A percentile compares a stretch with the other conserved stretches of the same genome.
phyloP scores from a whole-genome alignment of 2,797 vertebrate genomes.

The Synaphobranchus kaupii region DNA sequence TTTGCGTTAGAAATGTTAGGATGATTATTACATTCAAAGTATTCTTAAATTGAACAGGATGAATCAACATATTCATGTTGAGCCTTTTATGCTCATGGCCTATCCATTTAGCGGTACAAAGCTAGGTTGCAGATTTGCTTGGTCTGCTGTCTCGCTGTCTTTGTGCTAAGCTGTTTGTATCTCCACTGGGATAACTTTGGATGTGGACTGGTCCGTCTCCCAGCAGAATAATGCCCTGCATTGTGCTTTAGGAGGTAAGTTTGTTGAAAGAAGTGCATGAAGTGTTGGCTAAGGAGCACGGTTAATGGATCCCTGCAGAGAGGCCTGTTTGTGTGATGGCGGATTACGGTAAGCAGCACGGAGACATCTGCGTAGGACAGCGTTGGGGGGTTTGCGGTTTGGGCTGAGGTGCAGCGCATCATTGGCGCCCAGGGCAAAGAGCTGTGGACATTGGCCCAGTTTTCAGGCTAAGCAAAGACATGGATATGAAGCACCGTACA shows the following conservation, averaged over 20 bases:
- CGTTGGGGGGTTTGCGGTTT: not conserved
- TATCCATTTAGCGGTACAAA: not conserved
- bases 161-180: not conserved
- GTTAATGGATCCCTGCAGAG: not conserved
- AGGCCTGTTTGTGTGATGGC: not conserved
- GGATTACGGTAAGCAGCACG: not conserved
- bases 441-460: not conserved
- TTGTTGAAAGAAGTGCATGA: not conserved
- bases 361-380: not conserved
- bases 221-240: not conserved
- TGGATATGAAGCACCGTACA: not conserved
- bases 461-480: not conserved
- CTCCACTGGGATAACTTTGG: not conserved
- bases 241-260: constrained; percentile 1
- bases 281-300: not conserved
- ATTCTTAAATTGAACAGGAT: not conserved
- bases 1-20: no score
- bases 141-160: not conserved
- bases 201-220: not conserved
- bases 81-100: not conserved
- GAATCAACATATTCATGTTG: not conserved
- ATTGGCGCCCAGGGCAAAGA: not conserved
- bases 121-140: not conserved
- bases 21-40: not conserved
- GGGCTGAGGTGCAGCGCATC: not conserved